Evolutionary conservation across 2,797 vertebrate species (phyloP).

Genomic region (Gallinago nigripennis): DNA sequence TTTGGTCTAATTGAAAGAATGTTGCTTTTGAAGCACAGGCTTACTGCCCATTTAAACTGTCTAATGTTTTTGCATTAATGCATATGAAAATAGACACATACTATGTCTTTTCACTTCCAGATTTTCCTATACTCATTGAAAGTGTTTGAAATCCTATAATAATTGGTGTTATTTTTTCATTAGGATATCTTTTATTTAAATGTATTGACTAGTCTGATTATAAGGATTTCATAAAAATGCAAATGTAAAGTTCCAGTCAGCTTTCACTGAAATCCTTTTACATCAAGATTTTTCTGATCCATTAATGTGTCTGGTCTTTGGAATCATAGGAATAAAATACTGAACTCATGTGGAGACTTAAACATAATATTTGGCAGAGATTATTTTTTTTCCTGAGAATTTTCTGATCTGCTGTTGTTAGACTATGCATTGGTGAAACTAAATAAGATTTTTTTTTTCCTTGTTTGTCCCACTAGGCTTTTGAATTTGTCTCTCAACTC

Average conservation of each 20-base stretch:
- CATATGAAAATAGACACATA: background rate
- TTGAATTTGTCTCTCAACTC: conserved; percentile 94
- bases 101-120: background rate
- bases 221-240: background rate
- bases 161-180: background rate
- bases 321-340: background rate
- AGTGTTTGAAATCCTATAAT: background rate
- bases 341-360: background rate
- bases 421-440: background rate
- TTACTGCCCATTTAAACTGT: background rate
- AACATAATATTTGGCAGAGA: background rate
- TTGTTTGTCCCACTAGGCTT: conserved; percentile 73
- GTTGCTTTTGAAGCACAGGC: background rate
- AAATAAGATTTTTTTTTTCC: background rate
- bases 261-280: background rate
- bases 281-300: background rate
- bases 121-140: background rate
- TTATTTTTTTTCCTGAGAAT: background rate
- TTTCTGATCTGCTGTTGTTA: background rate
- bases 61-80: background rate
- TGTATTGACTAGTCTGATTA: background rate
- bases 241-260: background rate
- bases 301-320: background rate
- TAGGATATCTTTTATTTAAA: background rate
- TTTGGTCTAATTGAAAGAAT: background rate